Evolutionary conservation across 2,888 invertebrate genomes (phyloP).

Genomic region (Himalopsyche tibetana): DNA sequence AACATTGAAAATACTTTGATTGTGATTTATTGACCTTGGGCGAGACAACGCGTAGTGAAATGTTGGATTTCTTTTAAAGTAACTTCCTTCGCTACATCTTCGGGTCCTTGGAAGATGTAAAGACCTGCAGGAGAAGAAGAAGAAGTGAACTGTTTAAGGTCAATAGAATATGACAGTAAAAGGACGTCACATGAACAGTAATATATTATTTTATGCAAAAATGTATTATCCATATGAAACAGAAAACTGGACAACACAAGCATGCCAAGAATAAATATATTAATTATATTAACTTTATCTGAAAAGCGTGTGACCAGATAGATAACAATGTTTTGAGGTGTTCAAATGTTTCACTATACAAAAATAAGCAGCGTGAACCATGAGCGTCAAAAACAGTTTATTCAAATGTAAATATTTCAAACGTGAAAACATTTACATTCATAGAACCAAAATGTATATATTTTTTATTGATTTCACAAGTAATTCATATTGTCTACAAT

Average conservation of each 20-base stretch:
- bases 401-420: too few relatives aligned
- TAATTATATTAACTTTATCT: too few relatives aligned
- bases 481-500: too few relatives aligned
- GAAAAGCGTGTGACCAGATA: too few relatives aligned
- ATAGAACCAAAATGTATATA: too few relatives aligned
- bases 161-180: neutral
- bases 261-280: neutral
- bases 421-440: too few relatives aligned
- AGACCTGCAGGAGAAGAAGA: conserved; percentile 16
- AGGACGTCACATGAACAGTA: neutral
- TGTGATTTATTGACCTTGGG: neutral
- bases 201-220: neutral
- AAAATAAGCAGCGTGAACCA: too few relatives aligned
- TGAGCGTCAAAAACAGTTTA: too few relatives aligned
- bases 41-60: conserved; percentile 4
- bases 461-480: too few relatives aligned
- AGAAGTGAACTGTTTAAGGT: neutral
- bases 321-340: too few relatives aligned
- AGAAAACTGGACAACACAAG: neutral
- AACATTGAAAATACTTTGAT: too few relatives aligned
- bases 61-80: conserved; percentile 15
- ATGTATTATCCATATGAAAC: neutral
- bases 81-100: conserved; percentile 14
- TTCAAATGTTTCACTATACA: too few relatives aligned
- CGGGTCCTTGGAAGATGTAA: neutral